Conservation (phyloP, 2,797 vertebrate genomes). For the Pangasius larnaudii region DNA sequence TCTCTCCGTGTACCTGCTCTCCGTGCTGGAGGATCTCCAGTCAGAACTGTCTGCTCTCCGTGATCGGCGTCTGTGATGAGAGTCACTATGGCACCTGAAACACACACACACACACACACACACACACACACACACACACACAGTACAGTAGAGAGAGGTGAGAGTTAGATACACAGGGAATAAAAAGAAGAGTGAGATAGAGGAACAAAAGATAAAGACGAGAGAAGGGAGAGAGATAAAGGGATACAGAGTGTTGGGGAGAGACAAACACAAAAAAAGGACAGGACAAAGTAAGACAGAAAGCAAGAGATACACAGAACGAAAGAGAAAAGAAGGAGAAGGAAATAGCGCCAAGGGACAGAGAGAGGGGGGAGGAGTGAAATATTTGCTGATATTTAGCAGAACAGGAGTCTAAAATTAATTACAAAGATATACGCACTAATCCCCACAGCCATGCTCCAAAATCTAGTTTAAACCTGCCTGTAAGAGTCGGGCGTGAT, state of each 20-base stretch:
- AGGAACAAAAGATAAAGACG: not conserved
- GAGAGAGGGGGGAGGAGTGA: too few species aligned
- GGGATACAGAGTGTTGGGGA: not conserved
- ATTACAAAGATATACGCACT: not conserved
- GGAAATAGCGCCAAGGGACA: not conserved
- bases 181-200: not conserved
- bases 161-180: not conserved
- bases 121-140: conserved; percentile 4
- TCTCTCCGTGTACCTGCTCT: conserved; percentile 80
- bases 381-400: not conserved
- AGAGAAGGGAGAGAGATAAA: not conserved
- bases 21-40: conserved; percentile 77
- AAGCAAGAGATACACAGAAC: not conserved
- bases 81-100: conserved; percentile 82
- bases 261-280: not conserved
- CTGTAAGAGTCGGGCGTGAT: too few species aligned
- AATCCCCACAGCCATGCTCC: not conserved
- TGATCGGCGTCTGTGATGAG: conserved; percentile 75
- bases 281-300: not conserved
- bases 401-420: not conserved
- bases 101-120: conserved; percentile 19
- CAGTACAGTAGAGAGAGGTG: not conserved
- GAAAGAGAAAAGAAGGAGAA: not conserved
- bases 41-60: conserved; percentile 81
- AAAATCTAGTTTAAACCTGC: not conserved